phyloP scores from a whole-genome alignment of 2,113 vertebrate species.

The Halcyon senegalensis region DNA sequence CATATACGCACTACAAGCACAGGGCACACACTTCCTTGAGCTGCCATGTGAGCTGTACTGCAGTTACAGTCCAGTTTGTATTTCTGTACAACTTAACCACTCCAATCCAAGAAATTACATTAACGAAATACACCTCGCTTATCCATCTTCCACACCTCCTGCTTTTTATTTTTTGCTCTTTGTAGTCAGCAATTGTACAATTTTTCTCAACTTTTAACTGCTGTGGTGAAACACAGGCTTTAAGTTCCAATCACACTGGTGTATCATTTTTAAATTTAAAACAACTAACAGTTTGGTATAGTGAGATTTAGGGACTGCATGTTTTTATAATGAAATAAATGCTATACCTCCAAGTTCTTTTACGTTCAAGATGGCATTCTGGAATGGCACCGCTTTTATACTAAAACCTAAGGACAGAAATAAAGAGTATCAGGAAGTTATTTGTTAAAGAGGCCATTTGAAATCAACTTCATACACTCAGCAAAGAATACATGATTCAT shows the following conservation, averaged over 20 bases:
- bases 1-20: background rate
- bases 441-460: background rate
- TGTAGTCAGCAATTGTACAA: background rate
- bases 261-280: background rate
- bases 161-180: background rate
- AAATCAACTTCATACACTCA: background rate
- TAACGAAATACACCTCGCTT: background rate
- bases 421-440: conserved; percentile 40
- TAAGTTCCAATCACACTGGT: background rate
- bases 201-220: background rate
- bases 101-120: background rate
- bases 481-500: background rate
- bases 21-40: background rate
- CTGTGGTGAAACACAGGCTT: background rate
- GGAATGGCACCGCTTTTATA: conserved; percentile 97
- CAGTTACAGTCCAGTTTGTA: background rate
- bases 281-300: background rate
- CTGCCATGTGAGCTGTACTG: background rate
- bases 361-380: conserved; percentile 95
- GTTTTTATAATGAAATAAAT: conserved; percentile 23
- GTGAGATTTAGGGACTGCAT: background rate
- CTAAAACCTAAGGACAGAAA: conserved; percentile 89
- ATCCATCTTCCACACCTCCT: rapidly evolving
- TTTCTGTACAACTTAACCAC: background rate
- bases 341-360: conserved; percentile 98